phyloP scores from a whole-genome alignment of 2,113 vertebrate genomes.

The Chloropsis hardwickii region DNA sequence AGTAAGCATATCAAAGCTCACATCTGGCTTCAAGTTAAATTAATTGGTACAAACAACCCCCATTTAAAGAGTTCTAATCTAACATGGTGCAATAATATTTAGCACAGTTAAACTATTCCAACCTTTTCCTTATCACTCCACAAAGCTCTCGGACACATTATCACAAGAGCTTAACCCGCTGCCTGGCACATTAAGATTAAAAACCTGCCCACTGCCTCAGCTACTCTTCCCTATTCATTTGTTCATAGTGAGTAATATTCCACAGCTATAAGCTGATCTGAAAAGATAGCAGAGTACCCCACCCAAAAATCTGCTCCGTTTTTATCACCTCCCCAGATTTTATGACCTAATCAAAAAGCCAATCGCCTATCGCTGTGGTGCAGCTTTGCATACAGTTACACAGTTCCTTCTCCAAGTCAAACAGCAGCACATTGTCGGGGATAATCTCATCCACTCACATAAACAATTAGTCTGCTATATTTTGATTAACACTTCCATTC shows the following conservation, averaged over 20 bases:
- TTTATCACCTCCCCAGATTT: constrained; percentile 39
- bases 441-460: constrained; percentile 7
- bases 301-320: constrained; percentile 4
- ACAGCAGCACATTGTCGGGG: constrained; percentile 20
- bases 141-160: neutral
- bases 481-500: constrained; percentile 37
- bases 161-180: neutral
- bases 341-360: neutral
- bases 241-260: neutral
- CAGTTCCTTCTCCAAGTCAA: neutral
- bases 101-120: neutral
- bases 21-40: neutral
- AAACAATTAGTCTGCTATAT: constrained; percentile 44
- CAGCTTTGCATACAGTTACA: neutral
- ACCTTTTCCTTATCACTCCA: neutral
- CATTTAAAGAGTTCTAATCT: neutral
- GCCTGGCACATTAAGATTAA: constrained; percentile 21
- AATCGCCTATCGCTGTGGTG: neutral
- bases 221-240: neutral
- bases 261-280: neutral
- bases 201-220: neutral
- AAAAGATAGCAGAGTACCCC: neutral
- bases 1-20: neutral
- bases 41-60: neutral
- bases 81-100: neutral